Evolutionary conservation across 2,113 vertebrate genomes (phyloP).

Genomic region (Craseonycteris thonglongyai): DNA sequence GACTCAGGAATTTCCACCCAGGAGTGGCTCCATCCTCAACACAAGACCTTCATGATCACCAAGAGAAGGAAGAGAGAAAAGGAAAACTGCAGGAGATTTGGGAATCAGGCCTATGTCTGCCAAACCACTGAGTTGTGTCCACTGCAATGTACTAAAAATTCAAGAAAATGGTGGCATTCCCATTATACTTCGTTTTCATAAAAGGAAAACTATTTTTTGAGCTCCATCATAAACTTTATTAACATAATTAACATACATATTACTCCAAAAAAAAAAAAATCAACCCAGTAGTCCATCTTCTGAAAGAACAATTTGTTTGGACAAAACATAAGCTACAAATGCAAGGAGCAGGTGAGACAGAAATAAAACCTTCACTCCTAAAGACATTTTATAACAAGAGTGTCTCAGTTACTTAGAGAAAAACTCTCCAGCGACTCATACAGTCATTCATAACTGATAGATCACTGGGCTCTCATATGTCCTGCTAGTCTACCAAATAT

Average conservation of each 20-base stretch:
- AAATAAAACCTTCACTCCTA: constrained; percentile 21
- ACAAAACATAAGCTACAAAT: constrained; percentile 11
- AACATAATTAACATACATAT: neutral
- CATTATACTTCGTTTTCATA: neutral
- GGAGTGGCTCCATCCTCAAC: neutral
- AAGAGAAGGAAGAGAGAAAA: neutral
- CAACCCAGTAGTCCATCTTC: neutral
- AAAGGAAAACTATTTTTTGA: neutral
- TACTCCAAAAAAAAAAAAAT: neutral
- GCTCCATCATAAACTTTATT: neutral
- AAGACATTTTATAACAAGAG: neutral
- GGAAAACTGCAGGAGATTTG: neutral
- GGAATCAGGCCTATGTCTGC: neutral
- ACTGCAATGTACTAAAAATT: neutral
- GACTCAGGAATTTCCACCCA: neutral
- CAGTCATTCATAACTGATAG: neutral
- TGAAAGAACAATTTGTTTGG: constrained; percentile 37
- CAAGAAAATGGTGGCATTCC: neutral
- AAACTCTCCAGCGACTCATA: neutral
- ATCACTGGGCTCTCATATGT: neutral
- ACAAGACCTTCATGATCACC: neutral
- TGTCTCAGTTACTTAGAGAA: neutral
- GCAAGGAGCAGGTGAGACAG: constrained; percentile 1
- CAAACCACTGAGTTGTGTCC: neutral
- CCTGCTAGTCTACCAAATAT: constrained; percentile 12